Base-by-base conservation (phyloP, 92 coral and sea anemone species). In the Muricea muricata region DNA sequence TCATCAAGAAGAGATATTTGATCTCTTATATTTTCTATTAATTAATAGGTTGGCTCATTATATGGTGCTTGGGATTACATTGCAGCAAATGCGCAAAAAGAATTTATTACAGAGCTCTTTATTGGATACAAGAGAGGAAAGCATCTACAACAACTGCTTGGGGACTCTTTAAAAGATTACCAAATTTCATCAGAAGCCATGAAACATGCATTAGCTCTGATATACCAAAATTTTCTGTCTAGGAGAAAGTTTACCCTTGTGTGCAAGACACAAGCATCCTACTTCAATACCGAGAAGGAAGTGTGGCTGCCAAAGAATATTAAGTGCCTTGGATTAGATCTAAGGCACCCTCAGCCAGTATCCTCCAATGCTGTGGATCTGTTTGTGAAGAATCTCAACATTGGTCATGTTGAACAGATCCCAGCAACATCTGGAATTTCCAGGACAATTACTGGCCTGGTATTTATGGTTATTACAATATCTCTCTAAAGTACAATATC, bases 1-100 rank as follows among this genome's bases (percentile, higher is more conserved):
- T n/a, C n/a, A n/a, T n/a, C n/a, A n/a, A n/a, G n/a, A n/a, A n/a
- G n/a, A n/a, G n/a, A n/a, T n/a, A n/a, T n/a, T n/a, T n/a, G n/a
- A n/a, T n/a, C n/a, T n/a, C n/a, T n/a, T n/a, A n/a, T n/a, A n/a
- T n/a, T n/a, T n/a, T n/a, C n/a, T n/a, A n/a, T n/a, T n/a, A n/a
- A n/a, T n/a, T n/a, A n/a, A 29, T 65, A 65, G 72, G 65, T 78
- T 87, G 87, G 87, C 31, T 87, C 90, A 72, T 81, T 87, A 35
- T 81, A 69, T 68, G 90, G 90, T 87, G 90, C 87, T 41, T 87
- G 83, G 83, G 90, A 87, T 47, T 87, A 81, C 65, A 52, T 81
- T 87, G 82, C 65, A 68, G 90, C 90, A 9, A 81, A 81, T 82
- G 87, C 83, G 65, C 78, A 80, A 81, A 71, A 57, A 58, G 82